Base-by-base conservation (phyloP, 2,888 invertebrate species). In the Mythimna pallens region DNA sequence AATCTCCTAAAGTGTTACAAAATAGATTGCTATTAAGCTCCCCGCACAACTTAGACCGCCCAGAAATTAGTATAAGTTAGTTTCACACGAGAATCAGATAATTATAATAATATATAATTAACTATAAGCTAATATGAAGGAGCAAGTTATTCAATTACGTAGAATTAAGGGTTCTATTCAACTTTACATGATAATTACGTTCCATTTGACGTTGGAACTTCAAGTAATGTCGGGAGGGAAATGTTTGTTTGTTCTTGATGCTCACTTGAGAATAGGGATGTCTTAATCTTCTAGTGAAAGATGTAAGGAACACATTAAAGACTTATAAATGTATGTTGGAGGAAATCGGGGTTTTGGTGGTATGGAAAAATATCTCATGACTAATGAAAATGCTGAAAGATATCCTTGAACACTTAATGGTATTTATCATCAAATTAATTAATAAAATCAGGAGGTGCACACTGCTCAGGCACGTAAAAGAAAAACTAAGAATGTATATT, bases 51-150 rank as follows among this genome's bases (percentile, higher is more conserved):
- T n/a, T 7, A 58, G 40, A 25, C 14, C 12, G 20, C 1, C 20
- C 47, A 57, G 66, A 70, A 70, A 73, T 65, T 64, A 54, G 68
- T 43, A 22, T n/a, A 43, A 57, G 22, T 64, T 63, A 69, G 65
- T 67, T 67, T 62, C 70, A 54, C 40, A 67, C 20, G 40, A 36
- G 71, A 80, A 80, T 80, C 77, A 69, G 63, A 61, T 77, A 77
- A 77, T 80, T 67, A 79, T 76, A 68, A 78, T 78, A 72, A 58
- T 67, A 55, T 64, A 69, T 66, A 77, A 80, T 80, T 73, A 80
- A 64, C 69, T 81, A 81, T 76, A 50, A 79, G 71, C 71, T 65
- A 63, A 75, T 43, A 50, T 57, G 78, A n/a, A 47, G 0, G 65
- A 40, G 20, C 63, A 65, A 74, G 78, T 81, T 74, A 78, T 78